Conservation (phyloP, 2,797 vertebrate genomes). For the Pristis pectinata region DNA sequence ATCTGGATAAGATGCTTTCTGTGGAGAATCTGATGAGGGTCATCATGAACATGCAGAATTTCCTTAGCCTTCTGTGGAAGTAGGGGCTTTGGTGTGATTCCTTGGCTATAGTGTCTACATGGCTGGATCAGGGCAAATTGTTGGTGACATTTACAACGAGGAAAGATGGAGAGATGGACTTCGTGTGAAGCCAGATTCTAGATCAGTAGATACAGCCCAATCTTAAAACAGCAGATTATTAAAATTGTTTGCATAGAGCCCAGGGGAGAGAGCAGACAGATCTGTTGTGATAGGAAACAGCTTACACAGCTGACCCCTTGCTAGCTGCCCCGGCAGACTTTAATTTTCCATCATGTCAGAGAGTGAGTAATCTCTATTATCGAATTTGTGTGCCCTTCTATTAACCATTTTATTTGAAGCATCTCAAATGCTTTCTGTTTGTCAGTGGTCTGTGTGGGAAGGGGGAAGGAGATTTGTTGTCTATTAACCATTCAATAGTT, state of each 20-base stretch:
- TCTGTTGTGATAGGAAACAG: background rate
- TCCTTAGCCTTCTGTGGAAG: too few relatives aligned
- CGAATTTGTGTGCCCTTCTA: too few relatives aligned
- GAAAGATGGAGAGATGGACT: background rate
- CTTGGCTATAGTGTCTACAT: too few relatives aligned
- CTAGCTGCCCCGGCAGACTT: too few relatives aligned
- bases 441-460: background rate
- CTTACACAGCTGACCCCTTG: too few relatives aligned
- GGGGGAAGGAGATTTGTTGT: background rate
- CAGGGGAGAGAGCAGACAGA: too few relatives aligned
- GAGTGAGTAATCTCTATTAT: background rate
- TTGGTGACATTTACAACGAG: too few relatives aligned
- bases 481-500: background rate
- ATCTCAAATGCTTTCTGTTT: background rate
- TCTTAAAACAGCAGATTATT: background rate
- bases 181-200: background rate
- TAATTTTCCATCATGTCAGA: background rate
- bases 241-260: background rate
- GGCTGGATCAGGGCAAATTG: too few relatives aligned
- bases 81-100: too few relatives aligned
- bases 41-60: too few relatives aligned
- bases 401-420: background rate
- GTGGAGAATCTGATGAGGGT: too few relatives aligned
- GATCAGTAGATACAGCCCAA: background rate
- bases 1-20: too few relatives aligned